Evolutionary conservation across 2,797 vertebrate genomes (phyloP), one percentile per base, ranked within the genome.

Genomic region (Pteronotus mesoamericanus): DNA sequence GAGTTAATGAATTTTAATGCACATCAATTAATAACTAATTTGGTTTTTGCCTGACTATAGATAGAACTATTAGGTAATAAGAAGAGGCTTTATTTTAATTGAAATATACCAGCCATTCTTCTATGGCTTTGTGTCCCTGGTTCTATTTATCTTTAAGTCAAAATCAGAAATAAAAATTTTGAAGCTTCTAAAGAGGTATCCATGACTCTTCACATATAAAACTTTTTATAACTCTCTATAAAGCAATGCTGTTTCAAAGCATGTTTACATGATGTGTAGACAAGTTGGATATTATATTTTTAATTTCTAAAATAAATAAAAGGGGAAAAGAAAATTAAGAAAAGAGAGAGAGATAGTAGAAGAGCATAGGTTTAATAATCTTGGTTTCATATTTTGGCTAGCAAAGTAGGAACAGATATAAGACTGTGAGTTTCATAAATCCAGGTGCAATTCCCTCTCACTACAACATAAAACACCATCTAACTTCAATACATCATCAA

Each of bases 11-110:
- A 99, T 99, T 99, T 99, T 98, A 99, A 99, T 99, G 77, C 98
- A 98, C 97, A 98, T 99, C 98, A 99, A 99, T 99, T 99, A 99
- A 98, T 98, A 99, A 98, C 98, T 99, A 99, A 99, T 99, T 99
- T 98, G 97, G 98, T 99, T 99, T 98, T 98, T 6, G 72, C 90
- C 96, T 98, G 53, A 85, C 96, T 97, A 93, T 96, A 97, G 97
- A 94, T 94, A 95, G 94, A 98, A 83, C 95, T 92, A 61, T 92
- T 94, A 95, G 91, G 82, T 66, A 68, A 94, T 59, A 69, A 87
- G 92, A 89, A 96, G 89, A 97, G 78, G 86, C 57, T 64, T 82
- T 86, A 5, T 97, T 97, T 97, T 97, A 97, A 97, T 94, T 97
- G 97, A 95, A 98, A 97, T 96, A 83, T 61, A 74, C 71, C 46